Percentiles rank a stretch among this genome's conserved stretches.
Conservation (phyloP, 2,797 vertebrate species). For the Sarcophilus harrisii region DNA sequence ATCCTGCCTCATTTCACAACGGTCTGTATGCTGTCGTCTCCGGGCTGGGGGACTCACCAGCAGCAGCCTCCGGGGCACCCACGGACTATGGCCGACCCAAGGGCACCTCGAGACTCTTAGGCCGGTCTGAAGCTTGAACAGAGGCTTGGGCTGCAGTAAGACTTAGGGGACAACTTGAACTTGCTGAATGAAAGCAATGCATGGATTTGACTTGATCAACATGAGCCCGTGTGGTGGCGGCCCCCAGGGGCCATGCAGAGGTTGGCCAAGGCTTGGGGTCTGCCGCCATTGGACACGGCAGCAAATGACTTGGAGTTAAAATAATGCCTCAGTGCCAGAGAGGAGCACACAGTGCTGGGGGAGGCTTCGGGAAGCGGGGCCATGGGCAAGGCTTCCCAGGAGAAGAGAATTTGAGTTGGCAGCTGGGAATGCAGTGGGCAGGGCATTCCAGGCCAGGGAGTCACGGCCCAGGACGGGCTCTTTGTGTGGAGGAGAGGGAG, state of each 20-base stretch:
- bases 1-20: not conserved
- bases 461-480: not conserved
- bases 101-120: not conserved
- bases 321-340: not conserved
- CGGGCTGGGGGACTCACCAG: not conserved
- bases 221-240: not conserved
- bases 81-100: not conserved
- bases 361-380: not conserved
- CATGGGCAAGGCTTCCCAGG: not conserved
- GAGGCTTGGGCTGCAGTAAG: not conserved
- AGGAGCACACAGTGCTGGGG: not conserved
- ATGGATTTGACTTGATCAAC: not conserved
- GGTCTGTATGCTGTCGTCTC: accelerated
- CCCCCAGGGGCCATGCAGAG: not conserved
- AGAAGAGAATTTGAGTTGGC: not conserved
- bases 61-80: not conserved
- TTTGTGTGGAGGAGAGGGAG: not conserved
- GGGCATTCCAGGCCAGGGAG: not conserved
- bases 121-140: not conserved
- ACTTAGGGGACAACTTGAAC: not conserved
- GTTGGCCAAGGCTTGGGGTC: not conserved
- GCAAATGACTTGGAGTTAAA: not conserved
- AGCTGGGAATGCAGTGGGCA: not conserved
- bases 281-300: not conserved
- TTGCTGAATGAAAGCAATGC: not conserved